Percentiles rank a stretch among this genome's conserved stretches.
Evolutionary conservation across 2,888 invertebrate species (phyloP).

Genomic region (Drosophila differens): DNA sequence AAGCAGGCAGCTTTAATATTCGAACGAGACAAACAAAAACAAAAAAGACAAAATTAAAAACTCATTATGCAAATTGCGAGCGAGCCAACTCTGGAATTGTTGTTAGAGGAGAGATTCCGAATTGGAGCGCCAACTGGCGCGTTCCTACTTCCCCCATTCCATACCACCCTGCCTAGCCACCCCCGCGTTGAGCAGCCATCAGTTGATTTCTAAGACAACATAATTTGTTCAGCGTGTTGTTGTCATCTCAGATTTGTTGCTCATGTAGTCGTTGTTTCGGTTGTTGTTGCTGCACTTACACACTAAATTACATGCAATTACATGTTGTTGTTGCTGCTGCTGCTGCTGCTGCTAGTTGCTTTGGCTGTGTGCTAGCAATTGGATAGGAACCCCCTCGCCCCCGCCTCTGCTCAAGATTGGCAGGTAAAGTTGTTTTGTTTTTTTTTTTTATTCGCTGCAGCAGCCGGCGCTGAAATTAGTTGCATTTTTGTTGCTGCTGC

Average conservation of each 20-base stretch:
- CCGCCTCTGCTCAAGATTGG: conserved; percentile 36
- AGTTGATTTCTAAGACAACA: conserved; percentile 70
- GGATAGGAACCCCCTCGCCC: conserved; percentile 5
- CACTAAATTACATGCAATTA: conserved; percentile 83
- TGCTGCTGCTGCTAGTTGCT: conserved; percentile 30
- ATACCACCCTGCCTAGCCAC: conserved; percentile 14
- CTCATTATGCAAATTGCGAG: conserved; percentile 82
- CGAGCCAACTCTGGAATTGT: conserved; percentile 5
- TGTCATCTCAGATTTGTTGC: conserved; percentile 57
- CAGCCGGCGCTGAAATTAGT: conserved; percentile 54
- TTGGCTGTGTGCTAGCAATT: conserved; percentile 34
- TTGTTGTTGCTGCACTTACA: conserved; percentile 73
- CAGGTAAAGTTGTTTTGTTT: conserved; percentile 30
- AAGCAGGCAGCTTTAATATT: conserved; percentile 61
- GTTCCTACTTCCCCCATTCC: conserved; percentile 1
- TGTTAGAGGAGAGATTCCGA: conserved; percentile 5
- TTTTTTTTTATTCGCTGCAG: conserved; percentile 15
- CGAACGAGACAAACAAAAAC: conserved; percentile 40
- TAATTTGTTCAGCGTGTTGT: conserved; percentile 75
- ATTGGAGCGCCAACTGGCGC: conserved; percentile 36
- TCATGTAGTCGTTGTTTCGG: conserved; percentile 47
- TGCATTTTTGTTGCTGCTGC: conserved; percentile 36
- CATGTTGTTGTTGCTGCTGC: conserved; percentile 49
- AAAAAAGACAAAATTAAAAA: conserved; percentile 72
- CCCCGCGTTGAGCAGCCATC: conserved; percentile 39